These are phyloP conservation scores for Spinibarbus caldwelli DNA, from an alignment of 2,797 vertebrate genomes.

Conservation along the genomic window DNA sequence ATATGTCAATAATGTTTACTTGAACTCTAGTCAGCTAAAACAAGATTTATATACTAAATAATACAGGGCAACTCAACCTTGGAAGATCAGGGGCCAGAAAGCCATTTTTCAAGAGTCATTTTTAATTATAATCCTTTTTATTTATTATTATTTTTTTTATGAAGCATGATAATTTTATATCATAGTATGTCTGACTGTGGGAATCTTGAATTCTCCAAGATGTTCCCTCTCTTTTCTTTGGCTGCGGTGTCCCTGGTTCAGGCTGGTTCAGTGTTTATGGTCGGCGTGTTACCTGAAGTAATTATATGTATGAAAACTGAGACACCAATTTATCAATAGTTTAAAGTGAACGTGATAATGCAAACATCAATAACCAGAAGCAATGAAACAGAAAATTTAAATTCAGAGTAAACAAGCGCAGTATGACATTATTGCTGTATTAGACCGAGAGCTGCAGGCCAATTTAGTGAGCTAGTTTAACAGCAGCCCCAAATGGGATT, in stretches of 20 bases:
- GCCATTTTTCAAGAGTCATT: not conserved
- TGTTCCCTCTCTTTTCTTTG: not conserved
- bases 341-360: conserved; percentile 53
- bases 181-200: not conserved
- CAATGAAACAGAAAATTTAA: conserved; percentile 58
- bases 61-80: not conserved
- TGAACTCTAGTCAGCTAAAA: not conserved
- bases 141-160: not conserved
- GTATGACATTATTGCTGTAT: conserved; percentile 53
- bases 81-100: not conserved
- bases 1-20: not conserved
- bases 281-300: conserved; percentile 47
- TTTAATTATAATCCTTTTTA: not conserved
- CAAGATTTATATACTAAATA: not conserved
- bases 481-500: conserved; percentile 58
- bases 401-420: conserved; percentile 56
- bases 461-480: conserved; percentile 54
- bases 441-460: conserved; percentile 51
- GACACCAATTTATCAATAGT: conserved; percentile 52
- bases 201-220: not conserved
- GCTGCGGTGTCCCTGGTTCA: not conserved
- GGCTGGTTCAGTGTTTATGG: conserved; percentile 23
- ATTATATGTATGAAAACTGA: conserved; percentile 51
- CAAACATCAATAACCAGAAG: conserved; percentile 54
- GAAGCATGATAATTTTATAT: not conserved